Evolutionary conservation across 2,888 invertebrate genomes (phyloP), one percentile per base, ranked within the genome.

Genomic region (Heliconius aoede): DNA sequence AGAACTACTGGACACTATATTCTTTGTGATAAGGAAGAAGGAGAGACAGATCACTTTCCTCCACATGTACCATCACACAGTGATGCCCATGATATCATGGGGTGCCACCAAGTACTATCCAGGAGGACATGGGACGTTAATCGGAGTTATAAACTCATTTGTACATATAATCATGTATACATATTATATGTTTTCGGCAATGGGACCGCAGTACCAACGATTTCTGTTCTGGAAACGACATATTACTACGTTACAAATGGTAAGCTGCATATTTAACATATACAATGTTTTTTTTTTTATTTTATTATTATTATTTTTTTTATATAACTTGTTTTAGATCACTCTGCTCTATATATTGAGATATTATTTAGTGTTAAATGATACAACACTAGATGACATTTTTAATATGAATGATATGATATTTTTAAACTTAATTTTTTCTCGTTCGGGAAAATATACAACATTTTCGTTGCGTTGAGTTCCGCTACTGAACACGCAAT

Each of bases 131-230:
- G 98, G 98, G 36, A 98, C 98, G 4, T 97, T 98, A 85, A 98
- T 98, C 83, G 97, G 98, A 76, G 96, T 97, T 79, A 96, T 99
- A 82, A 99, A 99, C 93, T 97, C 98, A 4, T 98, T 98, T 85
- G 98, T 99, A 26, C 99, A 99, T 87, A 97, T 99, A 81, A 95
- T 99, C 82, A 99, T 99, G 99, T 99, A 99, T 89, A 95, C 96
- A 2, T 99, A 99, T 90, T 98, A 98, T 85, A 95, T 99, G 94
- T 88, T 99, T 76, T 97, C 99, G 0, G 98, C 98, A 0, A 94
- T 98, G 87, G 97, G 99, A 40, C 99, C 98, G 0, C 95, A 96
- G 83, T 97, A 96, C 89, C 98, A 98, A 87, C 96, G 97, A 90
- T 98, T 97, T 87, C 94, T 99, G 80, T 98, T 98, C 96, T 99